These are phyloP conservation scores for Holotrichia oblita DNA, from an alignment of 1,140 invertebrate species.

Conservation along the genomic window DNA sequence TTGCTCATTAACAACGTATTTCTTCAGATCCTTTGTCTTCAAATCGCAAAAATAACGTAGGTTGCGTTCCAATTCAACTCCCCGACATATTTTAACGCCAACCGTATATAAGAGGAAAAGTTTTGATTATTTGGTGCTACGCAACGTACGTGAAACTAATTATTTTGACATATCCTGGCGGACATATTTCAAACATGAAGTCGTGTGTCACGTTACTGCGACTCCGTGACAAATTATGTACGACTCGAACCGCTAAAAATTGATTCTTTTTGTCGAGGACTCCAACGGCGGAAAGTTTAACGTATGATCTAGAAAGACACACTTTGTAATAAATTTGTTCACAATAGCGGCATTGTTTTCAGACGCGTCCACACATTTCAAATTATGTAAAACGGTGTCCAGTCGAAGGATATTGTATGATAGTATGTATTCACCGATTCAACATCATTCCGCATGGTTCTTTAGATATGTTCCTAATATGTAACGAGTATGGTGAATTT, in stretches of 20 bases:
- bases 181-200: slow-evolving; percentile 23
- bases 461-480: not conserved
- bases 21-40: not conserved
- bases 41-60: not conserved
- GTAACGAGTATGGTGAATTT: too few relatives aligned
- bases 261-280: not conserved
- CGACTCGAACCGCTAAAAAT: not conserved
- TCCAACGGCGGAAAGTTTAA: not conserved
- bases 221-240: not conserved
- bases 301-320: slow-evolving; percentile 16
- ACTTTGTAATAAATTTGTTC: slow-evolving; percentile 23
- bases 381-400: slow-evolving; percentile 25
- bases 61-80: not conserved
- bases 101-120: not conserved
- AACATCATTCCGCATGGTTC: not conserved
- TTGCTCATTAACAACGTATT: too few relatives aligned
- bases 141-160: not conserved
- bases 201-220: not conserved
- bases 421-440: not conserved
- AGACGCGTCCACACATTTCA: slow-evolving; percentile 6
- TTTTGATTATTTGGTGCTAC: not conserved
- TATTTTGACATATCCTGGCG: slow-evolving; percentile 18
- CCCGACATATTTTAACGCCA: not conserved
- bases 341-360: slow-evolving; percentile 21
- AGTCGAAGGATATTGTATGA: not conserved